Conservation (phyloP, 2,888 invertebrate genomes). For the Drosophila paranaensis region DNA sequence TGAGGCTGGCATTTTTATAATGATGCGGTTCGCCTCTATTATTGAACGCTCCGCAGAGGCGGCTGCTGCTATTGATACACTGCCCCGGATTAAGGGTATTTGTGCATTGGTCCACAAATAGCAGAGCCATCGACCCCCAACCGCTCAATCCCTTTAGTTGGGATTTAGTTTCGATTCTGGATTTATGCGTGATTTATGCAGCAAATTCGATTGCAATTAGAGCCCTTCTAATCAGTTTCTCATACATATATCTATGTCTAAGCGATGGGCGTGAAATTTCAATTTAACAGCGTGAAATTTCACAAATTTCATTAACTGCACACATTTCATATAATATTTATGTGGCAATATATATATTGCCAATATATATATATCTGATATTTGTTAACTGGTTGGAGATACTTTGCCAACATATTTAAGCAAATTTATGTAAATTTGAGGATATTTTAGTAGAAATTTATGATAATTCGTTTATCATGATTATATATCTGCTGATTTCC, state of each 20-base stretch:
- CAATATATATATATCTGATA: no score
- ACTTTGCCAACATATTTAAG: conserved; percentile 7
- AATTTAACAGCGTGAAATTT: conserved; percentile 8
- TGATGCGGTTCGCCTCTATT: conserved; percentile 54
- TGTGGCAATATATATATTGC: background rate
- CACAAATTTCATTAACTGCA: background rate
- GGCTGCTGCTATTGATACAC: conserved; percentile 7
- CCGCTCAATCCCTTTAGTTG: conserved; percentile 1
- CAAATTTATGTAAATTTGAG: conserved; percentile 13
- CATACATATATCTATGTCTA: background rate
- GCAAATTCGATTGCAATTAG: conserved; percentile 34
- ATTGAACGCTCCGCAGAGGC: conserved; percentile 41
- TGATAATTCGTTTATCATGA: background rate
- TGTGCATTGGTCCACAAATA: conserved; percentile 53
- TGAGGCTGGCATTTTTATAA: conserved; percentile 54
- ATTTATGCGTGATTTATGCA: conserved; percentile 61
- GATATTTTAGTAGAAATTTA: background rate
- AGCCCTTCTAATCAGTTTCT: conserved; percentile 1
- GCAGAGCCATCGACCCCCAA: conserved; percentile 11
- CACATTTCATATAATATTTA: background rate
- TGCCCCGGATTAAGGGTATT: conserved; percentile 64
- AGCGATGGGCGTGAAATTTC: conserved; percentile 5
- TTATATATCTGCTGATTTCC: no score
- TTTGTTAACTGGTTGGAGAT: conserved; percentile 7
- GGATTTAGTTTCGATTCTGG: conserved; percentile 40